Percentiles rank a stretch among this genome's conserved stretches.
Evolutionary conservation across 92 coral and sea anemone genomes (phyloP).

Genomic region (Heliopora coerulea): DNA sequence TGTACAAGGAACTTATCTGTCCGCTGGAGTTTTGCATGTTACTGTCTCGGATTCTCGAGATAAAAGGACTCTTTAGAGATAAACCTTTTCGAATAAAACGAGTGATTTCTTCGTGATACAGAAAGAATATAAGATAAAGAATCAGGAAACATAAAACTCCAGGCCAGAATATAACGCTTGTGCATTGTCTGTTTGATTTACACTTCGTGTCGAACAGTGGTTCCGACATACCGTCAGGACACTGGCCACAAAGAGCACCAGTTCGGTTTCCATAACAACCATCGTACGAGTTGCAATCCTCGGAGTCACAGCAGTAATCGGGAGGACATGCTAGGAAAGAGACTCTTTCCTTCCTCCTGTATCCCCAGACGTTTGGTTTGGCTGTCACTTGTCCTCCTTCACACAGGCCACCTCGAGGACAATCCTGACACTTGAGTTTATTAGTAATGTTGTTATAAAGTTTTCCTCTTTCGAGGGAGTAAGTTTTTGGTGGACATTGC

Average conservation of each 20-base stretch:
- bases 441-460: not conserved
- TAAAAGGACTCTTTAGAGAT: not conserved
- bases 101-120: slow-evolving; percentile 9
- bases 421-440: slow-evolving; percentile 14
- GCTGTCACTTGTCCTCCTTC: slow-evolving; percentile 6
- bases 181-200: slow-evolving; percentile 2
- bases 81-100: not conserved
- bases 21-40: not conserved
- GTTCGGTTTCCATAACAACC: slow-evolving; percentile 35
- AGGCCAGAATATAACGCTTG: not conserved
- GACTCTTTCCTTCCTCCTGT: not conserved
- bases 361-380: slow-evolving; percentile 17
- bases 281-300: slow-evolving; percentile 16
- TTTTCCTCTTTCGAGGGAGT: not conserved
- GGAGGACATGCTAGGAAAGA: slow-evolving; percentile 31
- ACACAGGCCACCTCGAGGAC: no score
- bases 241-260: slow-evolving; percentile 29
- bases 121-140: slow-evolving; percentile 19
- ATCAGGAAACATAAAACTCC: not conserved
- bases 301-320: slow-evolving; percentile 17
- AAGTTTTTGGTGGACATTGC: slow-evolving; percentile 21
- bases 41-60: not conserved
- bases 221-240: slow-evolving; percentile 30
- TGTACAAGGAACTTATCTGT: not conserved
- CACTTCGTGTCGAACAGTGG: slow-evolving; percentile 14